phyloP scores from a whole-genome alignment of 1,140 invertebrate genomes.

The Brachionus calyciflorus region DNA sequence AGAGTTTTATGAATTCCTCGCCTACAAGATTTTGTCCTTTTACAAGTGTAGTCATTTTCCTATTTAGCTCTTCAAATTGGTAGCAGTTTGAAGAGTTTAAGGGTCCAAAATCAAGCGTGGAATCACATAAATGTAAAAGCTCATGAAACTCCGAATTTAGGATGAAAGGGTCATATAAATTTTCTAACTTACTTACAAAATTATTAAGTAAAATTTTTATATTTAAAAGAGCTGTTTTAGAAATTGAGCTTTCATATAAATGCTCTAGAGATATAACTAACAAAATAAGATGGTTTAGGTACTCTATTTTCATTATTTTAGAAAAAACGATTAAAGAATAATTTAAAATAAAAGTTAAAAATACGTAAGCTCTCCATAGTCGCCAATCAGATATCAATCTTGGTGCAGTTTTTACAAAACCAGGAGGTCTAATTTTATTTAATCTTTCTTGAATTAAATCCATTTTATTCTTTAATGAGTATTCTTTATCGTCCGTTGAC shows the following conservation, averaged over 20 bases:
- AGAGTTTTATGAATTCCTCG: too few species aligned
- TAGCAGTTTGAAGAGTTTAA: too few species aligned
- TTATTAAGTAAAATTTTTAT: not conserved
- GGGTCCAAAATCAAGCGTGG: too few species aligned
- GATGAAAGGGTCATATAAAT: not conserved
- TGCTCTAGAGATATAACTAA: not conserved
- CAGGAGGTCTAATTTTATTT: not conserved
- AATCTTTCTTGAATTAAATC: not conserved
- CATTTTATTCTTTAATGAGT: not conserved
- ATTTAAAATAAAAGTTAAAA: not conserved
- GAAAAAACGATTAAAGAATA: not conserved
- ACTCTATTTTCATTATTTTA: not conserved
- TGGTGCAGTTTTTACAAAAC: not conserved
- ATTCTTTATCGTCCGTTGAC: not conserved
- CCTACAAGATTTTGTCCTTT: too few species aligned
- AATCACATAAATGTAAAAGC: too few species aligned
- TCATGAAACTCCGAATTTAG: not conserved
- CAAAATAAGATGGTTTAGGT: not conserved
- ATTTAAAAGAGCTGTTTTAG: not conserved
- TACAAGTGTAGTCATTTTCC: too few species aligned
- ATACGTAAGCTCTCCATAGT: not conserved
- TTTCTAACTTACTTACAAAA: not conserved
- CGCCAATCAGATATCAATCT: not conserved
- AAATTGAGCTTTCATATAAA: not conserved
- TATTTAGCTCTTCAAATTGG: too few species aligned